phyloP scores from a whole-genome alignment of 2,888 invertebrate species.

The Sipunculus nudus region DNA sequence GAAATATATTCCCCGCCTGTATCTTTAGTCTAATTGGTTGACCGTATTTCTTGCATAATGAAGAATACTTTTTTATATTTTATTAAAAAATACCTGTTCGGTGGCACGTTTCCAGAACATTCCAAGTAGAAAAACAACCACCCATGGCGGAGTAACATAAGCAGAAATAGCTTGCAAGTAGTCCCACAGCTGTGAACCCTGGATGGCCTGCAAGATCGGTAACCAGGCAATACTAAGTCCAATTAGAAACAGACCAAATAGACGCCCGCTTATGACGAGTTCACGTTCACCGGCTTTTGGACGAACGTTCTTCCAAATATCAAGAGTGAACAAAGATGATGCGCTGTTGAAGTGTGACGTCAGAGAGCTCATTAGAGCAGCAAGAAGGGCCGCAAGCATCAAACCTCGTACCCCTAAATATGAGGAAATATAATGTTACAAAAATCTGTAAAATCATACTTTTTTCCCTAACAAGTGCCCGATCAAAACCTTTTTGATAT shows the following conservation, averaged over 20 bases:
- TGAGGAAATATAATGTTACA: too few relatives aligned
- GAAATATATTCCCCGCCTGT: too few relatives aligned
- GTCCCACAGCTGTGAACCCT: conserved; percentile 47
- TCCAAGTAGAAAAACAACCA: conserved; percentile 44
- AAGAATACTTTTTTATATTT: not conserved
- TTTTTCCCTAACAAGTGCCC: not conserved
- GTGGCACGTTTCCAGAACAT: conserved; percentile 47
- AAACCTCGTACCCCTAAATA: conserved; percentile 42
- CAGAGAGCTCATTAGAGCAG: conserved; percentile 68
- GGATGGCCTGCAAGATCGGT: conserved; percentile 56
- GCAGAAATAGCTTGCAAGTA: conserved; percentile 47
- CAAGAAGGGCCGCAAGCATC: conserved; percentile 68
- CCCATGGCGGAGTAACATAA: conserved; percentile 48
- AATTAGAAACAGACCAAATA: conserved; percentile 64
- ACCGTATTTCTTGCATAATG: too few relatives aligned
- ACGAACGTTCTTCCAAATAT: conserved; percentile 59
- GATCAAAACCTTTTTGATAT: too few relatives aligned
- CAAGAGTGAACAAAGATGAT: conserved; percentile 69
- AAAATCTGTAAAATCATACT: not conserved
- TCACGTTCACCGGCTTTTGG: conserved; percentile 34
- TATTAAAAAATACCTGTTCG: conserved; percentile 45
- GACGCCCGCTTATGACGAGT: conserved; percentile 45
- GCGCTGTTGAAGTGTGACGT: conserved; percentile 69
- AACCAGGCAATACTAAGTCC: conserved; percentile 64
- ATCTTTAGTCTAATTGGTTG: too few relatives aligned